Conservation (phyloP, 2,113 vertebrate genomes). For the Lichenostomus cassidix region DNA sequence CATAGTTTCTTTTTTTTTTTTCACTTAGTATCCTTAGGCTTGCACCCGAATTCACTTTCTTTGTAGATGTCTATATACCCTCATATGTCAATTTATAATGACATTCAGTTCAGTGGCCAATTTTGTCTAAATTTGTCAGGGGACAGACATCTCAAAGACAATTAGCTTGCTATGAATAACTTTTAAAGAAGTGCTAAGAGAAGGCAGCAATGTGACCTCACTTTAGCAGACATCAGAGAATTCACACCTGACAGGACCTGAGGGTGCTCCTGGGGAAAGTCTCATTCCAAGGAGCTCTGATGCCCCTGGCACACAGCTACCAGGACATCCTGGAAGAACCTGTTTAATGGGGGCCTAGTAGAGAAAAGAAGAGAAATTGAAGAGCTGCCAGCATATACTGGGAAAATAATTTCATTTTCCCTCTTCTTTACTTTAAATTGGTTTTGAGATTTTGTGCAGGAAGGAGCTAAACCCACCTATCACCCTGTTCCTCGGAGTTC, state of each 20-base stretch:
- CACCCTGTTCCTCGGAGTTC: rapidly evolving
- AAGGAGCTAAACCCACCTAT: not conserved
- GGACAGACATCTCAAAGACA: not conserved
- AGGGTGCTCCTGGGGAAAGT: not conserved
- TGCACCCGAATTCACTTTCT: not conserved
- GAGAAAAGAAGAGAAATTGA: not conserved
- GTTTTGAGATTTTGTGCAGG: not conserved
- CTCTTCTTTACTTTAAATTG: not conserved
- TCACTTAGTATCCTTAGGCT: not conserved
- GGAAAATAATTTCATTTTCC: not conserved
- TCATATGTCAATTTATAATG: not conserved
- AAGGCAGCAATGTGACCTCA: not conserved
- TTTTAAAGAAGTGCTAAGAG: not conserved
- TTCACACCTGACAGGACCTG: not conserved
- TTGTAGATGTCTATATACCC: not conserved
- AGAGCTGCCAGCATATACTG: not conserved
- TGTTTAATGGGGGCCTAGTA: not conserved
- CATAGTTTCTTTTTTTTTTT: not conserved
- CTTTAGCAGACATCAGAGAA: not conserved
- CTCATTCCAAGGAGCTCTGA: not conserved
- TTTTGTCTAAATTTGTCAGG: not conserved
- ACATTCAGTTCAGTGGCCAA: not conserved
- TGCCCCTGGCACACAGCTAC: not conserved
- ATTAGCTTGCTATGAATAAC: not conserved
- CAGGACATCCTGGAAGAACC: not conserved